A percentile compares a stretch with the other conserved stretches of the same genome.
Conservation (phyloP, 2,888 invertebrate species). For the Drosophila quasianomalipes region DNA sequence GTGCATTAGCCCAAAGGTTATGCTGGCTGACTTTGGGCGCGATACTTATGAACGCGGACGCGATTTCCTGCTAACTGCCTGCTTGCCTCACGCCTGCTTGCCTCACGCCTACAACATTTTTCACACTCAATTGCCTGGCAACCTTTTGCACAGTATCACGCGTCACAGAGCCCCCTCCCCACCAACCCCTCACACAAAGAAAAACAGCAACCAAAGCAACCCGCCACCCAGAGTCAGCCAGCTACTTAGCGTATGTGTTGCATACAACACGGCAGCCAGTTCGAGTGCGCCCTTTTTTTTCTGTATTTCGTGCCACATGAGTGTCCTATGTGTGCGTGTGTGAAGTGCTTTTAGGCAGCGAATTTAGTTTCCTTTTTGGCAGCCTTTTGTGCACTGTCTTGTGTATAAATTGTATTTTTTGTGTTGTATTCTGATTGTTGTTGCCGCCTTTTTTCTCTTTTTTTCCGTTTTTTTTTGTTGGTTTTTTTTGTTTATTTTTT, state of each 20-base stretch:
- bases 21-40: conserved; percentile 59
- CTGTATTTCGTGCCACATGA: conserved; percentile 15
- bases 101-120: conserved; percentile 72
- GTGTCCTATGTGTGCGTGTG: conserved; percentile 21
- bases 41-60: conserved; percentile 50
- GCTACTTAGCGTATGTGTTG: conserved; percentile 78
- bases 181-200: neutral
- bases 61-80: conserved; percentile 25
- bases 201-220: neutral
- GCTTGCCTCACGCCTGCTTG: conserved; percentile 53
- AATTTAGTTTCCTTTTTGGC: conserved; percentile 67
- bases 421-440: neutral
- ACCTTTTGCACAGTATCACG: conserved; percentile 77
- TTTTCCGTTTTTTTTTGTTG: neutral
- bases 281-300: conserved; percentile 31
- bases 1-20: conserved; percentile 75
- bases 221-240: conserved; percentile 26
- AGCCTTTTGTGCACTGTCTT: conserved; percentile 52
- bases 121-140: conserved; percentile 80
- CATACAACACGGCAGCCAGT: conserved; percentile 57
- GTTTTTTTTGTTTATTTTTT: conserved; percentile 28
- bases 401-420: conserved; percentile 63
- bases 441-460: conserved; percentile 1
- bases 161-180: conserved; percentile 45
- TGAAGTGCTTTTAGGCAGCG: conserved; percentile 65